phyloP scores from a whole-genome alignment of 2,797 vertebrate species.

The Selene dorsalis region DNA sequence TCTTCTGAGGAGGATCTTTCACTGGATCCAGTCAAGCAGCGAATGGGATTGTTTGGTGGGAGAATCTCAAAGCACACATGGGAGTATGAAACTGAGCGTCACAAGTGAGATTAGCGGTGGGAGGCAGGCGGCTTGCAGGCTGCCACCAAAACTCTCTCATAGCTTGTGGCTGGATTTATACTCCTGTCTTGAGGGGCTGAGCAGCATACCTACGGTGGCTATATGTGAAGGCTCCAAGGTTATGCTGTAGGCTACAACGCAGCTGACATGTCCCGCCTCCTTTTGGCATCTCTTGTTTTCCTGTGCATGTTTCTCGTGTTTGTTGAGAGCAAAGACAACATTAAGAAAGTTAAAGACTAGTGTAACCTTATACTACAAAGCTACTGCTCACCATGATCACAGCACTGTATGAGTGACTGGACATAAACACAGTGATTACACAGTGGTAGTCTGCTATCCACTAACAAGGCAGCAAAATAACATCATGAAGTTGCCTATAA shows the following conservation, averaged over 20 bases:
- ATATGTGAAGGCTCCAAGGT: background rate
- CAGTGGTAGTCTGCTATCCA: background rate
- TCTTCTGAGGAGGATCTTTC: conserved; percentile 29
- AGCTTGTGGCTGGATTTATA: background rate
- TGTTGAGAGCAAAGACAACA: background rate
- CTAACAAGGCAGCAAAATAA: background rate
- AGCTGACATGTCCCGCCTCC: background rate
- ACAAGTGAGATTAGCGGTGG: conserved; percentile 57
- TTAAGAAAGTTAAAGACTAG: background rate
- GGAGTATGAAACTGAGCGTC: conserved; percentile 50
- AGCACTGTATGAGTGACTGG: background rate
- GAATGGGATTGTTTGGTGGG: conserved; percentile 56
- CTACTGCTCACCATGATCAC: background rate
- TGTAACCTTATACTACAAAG: background rate
- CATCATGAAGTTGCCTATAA: no score
- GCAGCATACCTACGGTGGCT: background rate
- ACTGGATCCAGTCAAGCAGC: conserved; percentile 57
- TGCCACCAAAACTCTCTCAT: conserved; percentile 21
- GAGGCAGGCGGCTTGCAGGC: conserved; percentile 39
- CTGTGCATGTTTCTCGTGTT: background rate
- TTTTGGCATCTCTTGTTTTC: background rate
- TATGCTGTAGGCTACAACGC: background rate
- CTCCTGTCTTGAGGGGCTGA: background rate
- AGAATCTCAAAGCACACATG: conserved; percentile 56
- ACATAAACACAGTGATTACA: background rate